Base-by-base conservation (phyloP, 2,888 invertebrate species). In the Andricus curvator region DNA sequence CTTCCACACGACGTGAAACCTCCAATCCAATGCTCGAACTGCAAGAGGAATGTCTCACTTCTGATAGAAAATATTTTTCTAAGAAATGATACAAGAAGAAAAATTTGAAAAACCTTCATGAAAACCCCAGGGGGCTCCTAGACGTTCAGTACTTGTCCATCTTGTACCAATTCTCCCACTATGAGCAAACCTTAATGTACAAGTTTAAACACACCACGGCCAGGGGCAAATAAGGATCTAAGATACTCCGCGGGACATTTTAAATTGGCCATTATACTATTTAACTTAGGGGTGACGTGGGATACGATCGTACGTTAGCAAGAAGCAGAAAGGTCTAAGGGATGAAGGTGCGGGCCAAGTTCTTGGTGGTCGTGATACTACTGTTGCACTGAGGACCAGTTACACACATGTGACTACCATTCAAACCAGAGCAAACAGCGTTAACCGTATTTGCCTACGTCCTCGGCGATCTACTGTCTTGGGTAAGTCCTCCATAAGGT, bases 211-310 rank as follows among this genome's bases (percentile, higher is more conserved):
- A 88, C 88, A 85, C 86, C 86, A 87, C 87, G 88, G 84, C 86
- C 88, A 87, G 86, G 80, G 56, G 89, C 91, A 92, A 91, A 92
- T 88, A 91, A 85, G 89, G 87, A 90, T 91, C 91, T 90, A 90
- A 91, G 91, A 88, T 89, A 91, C 91, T 90, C 86, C 86, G 87
- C 85, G 88, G 89, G 89, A 91, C 90, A 91, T 92, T 92, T 92
- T 92, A 92, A 92, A 92, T 92, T 92, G 92, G 92, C 92, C 90
- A 92, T 92, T 92, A 92, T 92, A 92, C 91, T 92, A 92, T 92
- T 92, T 92, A 92, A 92, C 92, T 92, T 92, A 90, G 89, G 91
- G 91, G 90, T 80, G 89, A 88, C 85, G 83, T 77, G 77, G 86
- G 80, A 84, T 81, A 82, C 68, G 79, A 78, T 81, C 82, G 85